Evolutionary conservation across 1,140 invertebrate species (phyloP), one percentile per base, ranked within the genome.

Genomic region (Drosophila bocqueti): DNA sequence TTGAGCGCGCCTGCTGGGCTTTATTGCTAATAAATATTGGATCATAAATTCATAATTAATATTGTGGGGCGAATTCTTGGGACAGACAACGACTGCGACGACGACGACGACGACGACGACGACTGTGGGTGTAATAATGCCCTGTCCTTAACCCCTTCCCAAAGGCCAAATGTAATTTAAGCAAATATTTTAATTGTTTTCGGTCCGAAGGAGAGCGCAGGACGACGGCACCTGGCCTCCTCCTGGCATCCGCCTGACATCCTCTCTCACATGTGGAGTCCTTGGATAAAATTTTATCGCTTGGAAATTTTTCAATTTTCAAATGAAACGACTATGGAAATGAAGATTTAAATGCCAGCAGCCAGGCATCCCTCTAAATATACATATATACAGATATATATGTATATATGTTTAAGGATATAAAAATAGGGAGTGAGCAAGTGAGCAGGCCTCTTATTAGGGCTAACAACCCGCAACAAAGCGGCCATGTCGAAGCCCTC

Each of bases 21-120:
- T 89, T 89, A 89, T 89, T 75, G 74, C 74, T 64, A 81, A 89
- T 89, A 89, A 89, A 85, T 89, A 89, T 90, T 79, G 75, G 68
- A 76, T 76, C 85, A 90, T 90, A 90, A 90, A 90, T 90, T 90
- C 81, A 85, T 90, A 90, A 90, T 85, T 90, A 90, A 90, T 83
- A 85, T 85, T 81, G 73, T 74, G 59, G 62, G 60, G 49, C 45
- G 36, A 40, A 57, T 57, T 57, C 54, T 38, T 55, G 52, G 34
- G 54, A 52, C 31, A 34, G 50, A 52, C 50, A 52, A 40, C 4
- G 18, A 36, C 13, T 4, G 8, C 7, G 18, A 38, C 13, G 8
- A 34, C 31, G 50, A 52, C 50, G 34, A 40, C 4, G n/a, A 34
- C 11, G 2, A 3, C 11, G 18, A 38, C 4, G 26, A 54, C 29